These are phyloP conservation scores for Ptychochromis oligacanthus DNA, from an alignment of 2,113 vertebrate species.

Conservation along the genomic window DNA sequence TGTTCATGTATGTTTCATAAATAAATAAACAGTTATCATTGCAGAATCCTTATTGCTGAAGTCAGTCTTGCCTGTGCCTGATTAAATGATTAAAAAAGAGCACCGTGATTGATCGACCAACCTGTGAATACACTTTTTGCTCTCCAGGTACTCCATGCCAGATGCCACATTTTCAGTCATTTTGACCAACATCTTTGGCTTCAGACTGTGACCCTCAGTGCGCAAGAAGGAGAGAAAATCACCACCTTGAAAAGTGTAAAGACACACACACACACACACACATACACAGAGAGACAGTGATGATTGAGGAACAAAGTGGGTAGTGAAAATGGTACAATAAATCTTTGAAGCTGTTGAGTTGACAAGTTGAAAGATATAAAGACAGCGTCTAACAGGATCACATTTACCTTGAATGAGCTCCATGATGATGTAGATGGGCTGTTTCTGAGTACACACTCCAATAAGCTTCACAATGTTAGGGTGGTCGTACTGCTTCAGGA, in stretches of 20 bases:
- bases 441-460: slow-evolving; percentile 95
- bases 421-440: slow-evolving; percentile 98
- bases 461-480: slow-evolving; percentile 96
- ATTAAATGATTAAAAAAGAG: neutral
- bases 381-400: neutral
- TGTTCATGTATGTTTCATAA: neutral
- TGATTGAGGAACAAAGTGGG: slow-evolving; percentile 1
- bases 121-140: slow-evolving; percentile 97
- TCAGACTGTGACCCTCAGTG: slow-evolving; percentile 80
- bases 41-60: neutral
- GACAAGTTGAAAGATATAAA: neutral
- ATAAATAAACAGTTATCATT: neutral
- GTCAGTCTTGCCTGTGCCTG: neutral
- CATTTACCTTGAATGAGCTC: slow-evolving; percentile 90
- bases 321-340: neutral
- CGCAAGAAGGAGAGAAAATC: slow-evolving; percentile 94
- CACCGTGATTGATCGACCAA: slow-evolving; percentile 44
- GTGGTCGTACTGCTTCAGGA: slow-evolving; percentile 95
- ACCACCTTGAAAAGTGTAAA: slow-evolving; percentile 82
- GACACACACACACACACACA: neutral
- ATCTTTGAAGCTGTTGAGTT: neutral
- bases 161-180: slow-evolving; percentile 90
- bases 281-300: neutral
- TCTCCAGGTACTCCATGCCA: slow-evolving; percentile 95
- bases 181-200: slow-evolving; percentile 84